Evolutionary conservation across 2,888 invertebrate genomes (phyloP).

Genomic region (Drosophila cognata): DNA sequence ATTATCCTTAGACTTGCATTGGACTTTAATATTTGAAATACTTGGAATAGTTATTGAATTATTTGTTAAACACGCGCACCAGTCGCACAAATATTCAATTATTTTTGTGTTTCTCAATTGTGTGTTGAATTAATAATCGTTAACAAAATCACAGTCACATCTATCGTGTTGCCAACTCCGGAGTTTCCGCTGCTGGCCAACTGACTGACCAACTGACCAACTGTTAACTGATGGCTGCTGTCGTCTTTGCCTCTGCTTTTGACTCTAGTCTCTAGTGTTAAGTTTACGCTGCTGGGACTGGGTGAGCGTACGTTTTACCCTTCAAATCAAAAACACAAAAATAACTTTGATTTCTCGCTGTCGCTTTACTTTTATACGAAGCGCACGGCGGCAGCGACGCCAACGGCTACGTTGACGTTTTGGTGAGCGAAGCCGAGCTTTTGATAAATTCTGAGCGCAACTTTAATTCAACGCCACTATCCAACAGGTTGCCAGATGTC

Average conservation of each 20-base stretch:
- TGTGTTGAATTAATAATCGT: conserved; percentile 18
- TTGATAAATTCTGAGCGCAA: conserved; percentile 73
- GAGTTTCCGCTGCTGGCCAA: conserved; percentile 41
- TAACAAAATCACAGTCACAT: conserved; percentile 46
- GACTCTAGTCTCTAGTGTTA: conserved; percentile 34
- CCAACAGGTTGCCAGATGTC: conserved; percentile 65
- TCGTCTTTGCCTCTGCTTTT: conserved; percentile 19
- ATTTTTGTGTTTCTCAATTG: conserved; percentile 17
- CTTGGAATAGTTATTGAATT: conserved; percentile 30
- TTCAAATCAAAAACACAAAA: conserved; percentile 85
- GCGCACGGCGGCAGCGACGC: conserved; percentile 38
- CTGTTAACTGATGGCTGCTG: conserved; percentile 43
- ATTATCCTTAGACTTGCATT: conserved; percentile 46
- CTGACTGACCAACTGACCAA: conserved; percentile 52
- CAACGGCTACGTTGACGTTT: conserved; percentile 33
- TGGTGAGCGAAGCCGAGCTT: conserved; percentile 69
- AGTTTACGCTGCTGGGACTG: conserved; percentile 68
- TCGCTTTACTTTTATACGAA: conserved; percentile 85
- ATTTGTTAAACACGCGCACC: conserved; percentile 40
- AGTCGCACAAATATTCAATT: conserved; percentile 27
- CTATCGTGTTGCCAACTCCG: conserved; percentile 32
- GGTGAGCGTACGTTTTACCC: conserved; percentile 77
- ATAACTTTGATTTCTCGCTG: conserved; percentile 84
- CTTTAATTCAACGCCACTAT: conserved; percentile 42
- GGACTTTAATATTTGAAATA: conserved; percentile 33